Evolutionary conservation across 2,797 vertebrate species (phyloP), one percentile per base, ranked within the genome.

Genomic region (Pterois miles): DNA sequence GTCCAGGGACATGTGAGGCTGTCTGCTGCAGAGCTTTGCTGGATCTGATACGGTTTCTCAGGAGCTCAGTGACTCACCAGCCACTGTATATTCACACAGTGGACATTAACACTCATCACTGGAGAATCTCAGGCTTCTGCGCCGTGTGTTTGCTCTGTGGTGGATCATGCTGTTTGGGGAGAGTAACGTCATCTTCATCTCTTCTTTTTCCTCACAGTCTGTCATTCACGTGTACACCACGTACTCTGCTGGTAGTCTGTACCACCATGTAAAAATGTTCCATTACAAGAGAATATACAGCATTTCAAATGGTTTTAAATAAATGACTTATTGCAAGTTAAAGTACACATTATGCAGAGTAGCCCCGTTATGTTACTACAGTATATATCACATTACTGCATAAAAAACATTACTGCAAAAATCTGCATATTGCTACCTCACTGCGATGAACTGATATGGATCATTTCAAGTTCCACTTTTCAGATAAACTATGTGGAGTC

Each of bases 21-120:
- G 52, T 81, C 67, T 84, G 80, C 68, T 40, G 67, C 60, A 62
- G 74, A 75, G 63, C 57, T 85, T 80, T 80, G 67, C 76, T 82
- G 70, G 70, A 71, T 85, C 76, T 74, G 73, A 64, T 66, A 33
- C 76, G 65, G 74, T 66, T 60, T 67, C 72, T 76, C 76, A 40
- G 69, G 43, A 53, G 65, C 65, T 73, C 70, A 22, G 68, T 88
- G 88, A 90, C 83, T 90, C 88, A 89, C 75, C 71, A 73, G 81
- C 70, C 48, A 57, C 84, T 90, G 84, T 88, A 48, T 89, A 80
- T 78, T 80, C 56, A 88, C 76, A 88, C 76, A 64, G 75, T 70
- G 70, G 63, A 86, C 72, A n/a, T 64, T 57, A 81, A 77, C 76
- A 85, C 74, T 80, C 69, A 72, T 65, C 53, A 71, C 68, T 53